phyloP scores from a whole-genome alignment of 1,140 invertebrate genomes.

The Mya arenaria region DNA sequence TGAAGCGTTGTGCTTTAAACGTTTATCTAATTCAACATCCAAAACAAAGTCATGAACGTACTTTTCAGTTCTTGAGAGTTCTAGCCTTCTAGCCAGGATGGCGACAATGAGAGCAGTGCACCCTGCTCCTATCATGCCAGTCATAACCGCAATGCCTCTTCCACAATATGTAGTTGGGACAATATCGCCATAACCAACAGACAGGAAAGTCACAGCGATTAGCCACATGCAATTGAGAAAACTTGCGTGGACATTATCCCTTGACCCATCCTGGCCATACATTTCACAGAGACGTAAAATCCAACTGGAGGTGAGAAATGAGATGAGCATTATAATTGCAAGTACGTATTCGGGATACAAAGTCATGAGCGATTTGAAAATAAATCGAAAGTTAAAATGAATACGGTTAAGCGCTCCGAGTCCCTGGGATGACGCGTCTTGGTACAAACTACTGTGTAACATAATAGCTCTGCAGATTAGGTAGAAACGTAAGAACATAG shows the following conservation, averaged over 20 bases:
- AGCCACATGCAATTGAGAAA: constrained; percentile 80
- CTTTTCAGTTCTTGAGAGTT: constrained; percentile 79
- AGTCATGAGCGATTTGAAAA: constrained; percentile 81
- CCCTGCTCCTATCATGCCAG: constrained; percentile 80
- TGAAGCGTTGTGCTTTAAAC: constrained; percentile 78
- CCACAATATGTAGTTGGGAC: constrained; percentile 80
- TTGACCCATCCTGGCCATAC: constrained; percentile 60
- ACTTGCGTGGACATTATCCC: constrained; percentile 67
- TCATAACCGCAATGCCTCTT: constrained; percentile 77
- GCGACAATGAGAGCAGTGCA: constrained; percentile 81
- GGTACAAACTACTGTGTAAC: constrained; percentile 78
- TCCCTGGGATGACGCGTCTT: constrained; percentile 79
- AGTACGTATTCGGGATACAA: constrained; percentile 79
- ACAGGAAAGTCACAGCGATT: constrained; percentile 79
- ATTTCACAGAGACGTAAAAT: constrained; percentile 77
- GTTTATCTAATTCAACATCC: constrained; percentile 77
- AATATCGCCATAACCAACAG: constrained; percentile 81
- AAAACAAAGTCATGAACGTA: constrained; percentile 81
- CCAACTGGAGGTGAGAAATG: constrained; percentile 78
- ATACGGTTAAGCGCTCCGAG: constrained; percentile 80
- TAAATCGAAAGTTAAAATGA: constrained; percentile 79
- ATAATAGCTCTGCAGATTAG: constrained; percentile 76
- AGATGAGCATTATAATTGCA: constrained; percentile 72
- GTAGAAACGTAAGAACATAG: constrained; percentile 80
- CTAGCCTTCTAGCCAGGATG: constrained; percentile 79